These are phyloP conservation scores for Meloidogyne hapla DNA, from an alignment of 1,140 invertebrate genomes.

Conservation along the genomic window DNA sequence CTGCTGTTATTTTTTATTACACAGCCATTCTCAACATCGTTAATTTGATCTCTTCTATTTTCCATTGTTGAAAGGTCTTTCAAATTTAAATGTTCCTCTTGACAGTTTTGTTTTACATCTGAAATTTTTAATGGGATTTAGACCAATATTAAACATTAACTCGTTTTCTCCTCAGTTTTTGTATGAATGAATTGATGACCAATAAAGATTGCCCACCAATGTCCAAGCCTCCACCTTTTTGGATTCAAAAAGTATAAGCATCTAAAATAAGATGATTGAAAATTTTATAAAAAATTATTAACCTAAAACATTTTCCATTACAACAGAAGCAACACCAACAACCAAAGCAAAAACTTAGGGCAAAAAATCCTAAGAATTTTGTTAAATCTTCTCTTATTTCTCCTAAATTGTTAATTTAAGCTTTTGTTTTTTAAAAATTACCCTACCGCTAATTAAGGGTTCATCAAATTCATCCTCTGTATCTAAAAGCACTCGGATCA, in stretches of 20 bases:
- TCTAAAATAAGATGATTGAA: background rate
- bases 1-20: background rate
- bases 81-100: background rate
- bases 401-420: conserved; percentile 33
- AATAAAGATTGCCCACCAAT: conserved; percentile 7
- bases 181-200: background rate
- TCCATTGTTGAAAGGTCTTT: background rate
- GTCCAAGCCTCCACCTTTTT: conserved; percentile 8
- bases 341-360: conserved; percentile 48
- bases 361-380: conserved; percentile 43
- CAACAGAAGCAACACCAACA: conserved; percentile 51
- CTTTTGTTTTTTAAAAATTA: background rate
- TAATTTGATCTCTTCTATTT: background rate
- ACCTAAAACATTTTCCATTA: conserved; percentile 44
- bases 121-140: background rate
- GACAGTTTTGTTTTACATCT: background rate
- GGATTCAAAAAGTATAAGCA: conserved; percentile 23
- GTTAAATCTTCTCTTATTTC: conserved; percentile 35
- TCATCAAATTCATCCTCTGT: conserved; percentile 50
- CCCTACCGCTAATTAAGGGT: conserved; percentile 42
- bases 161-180: background rate
- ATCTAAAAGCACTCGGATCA: conserved; percentile 39
- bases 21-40: background rate
- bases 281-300: background rate
- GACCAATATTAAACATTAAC: background rate